Evolutionary conservation across 2,113 vertebrate genomes (phyloP), one percentile per base, ranked within the genome.

Genomic region (Empidonax traillii): DNA sequence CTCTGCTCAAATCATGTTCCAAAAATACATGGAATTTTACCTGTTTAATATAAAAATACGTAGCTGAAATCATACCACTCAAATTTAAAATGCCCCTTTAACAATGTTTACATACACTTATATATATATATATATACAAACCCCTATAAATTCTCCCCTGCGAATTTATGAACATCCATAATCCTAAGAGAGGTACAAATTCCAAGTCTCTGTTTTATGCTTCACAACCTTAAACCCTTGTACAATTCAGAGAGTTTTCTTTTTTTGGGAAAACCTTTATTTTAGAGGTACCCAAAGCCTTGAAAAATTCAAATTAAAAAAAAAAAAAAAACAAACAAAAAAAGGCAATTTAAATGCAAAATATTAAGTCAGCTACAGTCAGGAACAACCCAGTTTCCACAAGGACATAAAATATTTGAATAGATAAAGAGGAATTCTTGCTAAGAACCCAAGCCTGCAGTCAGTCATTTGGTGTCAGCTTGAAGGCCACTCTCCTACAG

Each of bases 331-430:
- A 46, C n/a, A n/a, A n/a, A n/a, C n/a, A n/a, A 46, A 5, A 46
- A 28, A 21, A 7, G 5, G 27, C 15, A 23, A 76, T 74, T 84
- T 80, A 92, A 77, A 91, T 81, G 59, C 68, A 94, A 94, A 94
- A 51, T 30, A 77, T 58, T 49, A 62, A 89, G 66, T 18, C 87
- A 90, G 56, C 33, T 39, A n/a, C 51, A 82, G 67, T 53, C 63
- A 47, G 77, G 39, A 96, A 66, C 44, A 90, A 41, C 82, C 87
- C 94, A 39, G 63, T 81, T 87, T 79, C 66, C 69, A 63, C 33
- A 35, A 91, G 85, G 92, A 87, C 62, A 89, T 52, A 59, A 95
- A 89, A 89, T 89, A 93, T 93, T 87, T 90, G 66, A 95, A 47
- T 3, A 86, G 66, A 85, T 52, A 47, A 92, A 92, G 81, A 82